phyloP scores from a whole-genome alignment of 2,113 vertebrate genomes.

The Aegypius monachus region DNA sequence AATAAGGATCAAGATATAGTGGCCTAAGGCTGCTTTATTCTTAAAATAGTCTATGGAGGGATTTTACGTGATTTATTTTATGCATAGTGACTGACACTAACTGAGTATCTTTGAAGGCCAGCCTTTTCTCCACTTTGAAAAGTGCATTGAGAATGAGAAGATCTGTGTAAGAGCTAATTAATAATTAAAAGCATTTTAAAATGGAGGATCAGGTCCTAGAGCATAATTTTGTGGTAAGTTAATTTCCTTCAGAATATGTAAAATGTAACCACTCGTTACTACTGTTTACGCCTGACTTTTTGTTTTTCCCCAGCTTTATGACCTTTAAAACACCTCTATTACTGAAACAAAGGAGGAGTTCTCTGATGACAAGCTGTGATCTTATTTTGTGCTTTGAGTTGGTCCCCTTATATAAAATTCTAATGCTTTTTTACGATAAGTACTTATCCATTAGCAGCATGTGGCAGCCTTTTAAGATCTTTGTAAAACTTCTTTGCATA shows the following conservation, averaged over 20 bases:
- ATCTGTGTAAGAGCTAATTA: not conserved
- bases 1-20: not conserved
- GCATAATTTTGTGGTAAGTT: not conserved
- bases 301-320: not conserved
- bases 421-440: not conserved
- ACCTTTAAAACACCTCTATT: not conserved
- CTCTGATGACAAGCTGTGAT: not conserved
- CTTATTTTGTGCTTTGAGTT: not conserved
- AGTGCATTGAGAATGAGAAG: not conserved
- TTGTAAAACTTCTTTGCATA: not conserved
- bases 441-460: not conserved
- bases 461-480: not conserved
- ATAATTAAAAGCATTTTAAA: not conserved
- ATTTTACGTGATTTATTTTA: not conserved
- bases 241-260: not conserved
- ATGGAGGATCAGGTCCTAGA: not conserved
- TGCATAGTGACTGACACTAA: not conserved
- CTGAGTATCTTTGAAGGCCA: not conserved
- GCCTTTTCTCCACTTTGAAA: not conserved
- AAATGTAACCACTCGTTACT: not conserved
- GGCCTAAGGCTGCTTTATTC: not conserved
- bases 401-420: not conserved
- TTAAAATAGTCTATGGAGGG: not conserved
- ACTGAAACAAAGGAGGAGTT: not conserved
- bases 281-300: not conserved